Percentiles rank a stretch among this genome's conserved stretches.
Evolutionary conservation across 2,888 invertebrate species (phyloP).

Genomic region (Schizaphis graminum): DNA sequence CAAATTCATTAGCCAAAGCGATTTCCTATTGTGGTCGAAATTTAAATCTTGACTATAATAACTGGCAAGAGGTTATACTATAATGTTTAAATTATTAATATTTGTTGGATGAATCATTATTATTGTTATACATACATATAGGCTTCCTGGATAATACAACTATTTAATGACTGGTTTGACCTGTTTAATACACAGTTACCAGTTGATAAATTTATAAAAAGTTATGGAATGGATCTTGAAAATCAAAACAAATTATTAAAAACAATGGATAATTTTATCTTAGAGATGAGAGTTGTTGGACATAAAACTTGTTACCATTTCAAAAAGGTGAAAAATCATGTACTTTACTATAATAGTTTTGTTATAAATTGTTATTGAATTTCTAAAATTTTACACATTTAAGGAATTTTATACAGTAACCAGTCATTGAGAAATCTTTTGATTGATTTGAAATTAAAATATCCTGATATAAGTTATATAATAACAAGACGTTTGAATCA

Average conservation of each 20-base stretch:
- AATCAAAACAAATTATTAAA: background rate
- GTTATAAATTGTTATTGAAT: background rate
- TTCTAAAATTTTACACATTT: background rate
- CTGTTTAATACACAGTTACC: background rate
- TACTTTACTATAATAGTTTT: background rate
- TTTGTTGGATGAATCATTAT: no score
- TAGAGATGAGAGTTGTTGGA: background rate
- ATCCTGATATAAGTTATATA: background rate
- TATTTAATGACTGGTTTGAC: constrained; percentile 4
- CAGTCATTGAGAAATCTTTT: background rate
- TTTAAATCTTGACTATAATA: no score
- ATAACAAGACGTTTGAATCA: background rate
- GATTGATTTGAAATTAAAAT: background rate
- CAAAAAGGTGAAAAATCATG: constrained; percentile 1
- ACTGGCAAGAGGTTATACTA: no score
- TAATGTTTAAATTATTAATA: no score
- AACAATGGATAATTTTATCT: background rate
- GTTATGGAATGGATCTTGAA: background rate
- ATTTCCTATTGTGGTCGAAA: no score
- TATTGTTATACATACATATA: background rate
- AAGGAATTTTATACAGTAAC: constrained; percentile 4
- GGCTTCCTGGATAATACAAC: background rate
- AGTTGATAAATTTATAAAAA: constrained; percentile 2
- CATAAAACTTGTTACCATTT: constrained; percentile 25
- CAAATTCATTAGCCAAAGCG: no score